A percentile compares a stretch with the other conserved stretches of the same genome.
Conservation (phyloP, 2,113 vertebrate genomes). For the Melanotaenia duboulayi region DNA sequence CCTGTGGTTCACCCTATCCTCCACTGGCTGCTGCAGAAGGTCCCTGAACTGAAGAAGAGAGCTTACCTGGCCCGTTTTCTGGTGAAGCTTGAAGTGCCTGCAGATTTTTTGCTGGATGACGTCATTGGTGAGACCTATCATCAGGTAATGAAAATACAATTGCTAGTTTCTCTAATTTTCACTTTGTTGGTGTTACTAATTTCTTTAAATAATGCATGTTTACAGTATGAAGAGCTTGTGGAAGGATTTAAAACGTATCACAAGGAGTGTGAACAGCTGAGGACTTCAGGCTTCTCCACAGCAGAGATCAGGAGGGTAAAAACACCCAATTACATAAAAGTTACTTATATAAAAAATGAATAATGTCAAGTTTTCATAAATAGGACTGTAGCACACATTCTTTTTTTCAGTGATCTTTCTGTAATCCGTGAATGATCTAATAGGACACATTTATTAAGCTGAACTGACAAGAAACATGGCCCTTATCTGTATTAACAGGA, state of each 20-base stretch:
- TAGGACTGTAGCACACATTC: neutral
- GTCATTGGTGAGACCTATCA: constrained; percentile 89
- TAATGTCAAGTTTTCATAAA: neutral
- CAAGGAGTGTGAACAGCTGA: constrained; percentile 95
- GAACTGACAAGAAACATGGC: neutral
- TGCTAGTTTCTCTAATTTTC: neutral
- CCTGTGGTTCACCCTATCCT: constrained; percentile 93
- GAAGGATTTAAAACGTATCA: constrained; percentile 94
- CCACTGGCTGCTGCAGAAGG: constrained; percentile 93
- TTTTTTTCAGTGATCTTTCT: neutral
- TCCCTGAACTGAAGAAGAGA: constrained; percentile 92
- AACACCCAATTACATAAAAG: neutral
- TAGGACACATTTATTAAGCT: neutral
- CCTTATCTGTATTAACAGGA: constrained; percentile 82
- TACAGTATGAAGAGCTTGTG: constrained; percentile 95
- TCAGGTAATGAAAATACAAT: constrained; percentile 82
- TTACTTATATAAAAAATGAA: neutral
- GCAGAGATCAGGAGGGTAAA: constrained; percentile 96
- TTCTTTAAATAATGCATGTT: constrained; percentile 22
- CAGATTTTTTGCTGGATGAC: constrained; percentile 94
- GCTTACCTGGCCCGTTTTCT: constrained; percentile 95
- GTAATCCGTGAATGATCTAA: neutral
- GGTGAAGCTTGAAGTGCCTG: constrained; percentile 91
- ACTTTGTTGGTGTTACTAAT: neutral
- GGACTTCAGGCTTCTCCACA: constrained; percentile 93